Percentiles rank a stretch among this genome's conserved stretches.
These are phyloP conservation scores for Leptobrachium ailaonicum DNA, from an alignment of 2,113 vertebrate species.

Conservation along the genomic window DNA sequence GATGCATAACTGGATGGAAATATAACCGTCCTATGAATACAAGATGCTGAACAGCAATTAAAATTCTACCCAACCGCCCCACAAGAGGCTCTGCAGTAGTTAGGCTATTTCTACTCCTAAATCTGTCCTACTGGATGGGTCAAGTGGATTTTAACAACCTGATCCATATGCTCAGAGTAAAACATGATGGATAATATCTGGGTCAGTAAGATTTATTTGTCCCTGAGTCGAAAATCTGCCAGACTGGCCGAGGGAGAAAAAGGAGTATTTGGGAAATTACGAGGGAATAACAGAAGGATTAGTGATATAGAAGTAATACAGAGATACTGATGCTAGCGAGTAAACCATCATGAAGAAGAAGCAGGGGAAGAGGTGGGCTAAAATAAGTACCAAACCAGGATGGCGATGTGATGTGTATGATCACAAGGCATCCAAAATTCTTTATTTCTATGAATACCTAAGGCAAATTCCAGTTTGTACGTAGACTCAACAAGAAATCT, in stretches of 20 bases:
- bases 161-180: neutral
- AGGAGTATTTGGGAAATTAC: neutral
- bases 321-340: neutral
- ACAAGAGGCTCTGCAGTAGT: neutral
- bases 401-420: too few relatives aligned
- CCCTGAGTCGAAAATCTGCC: neutral
- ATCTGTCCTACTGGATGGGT: neutral
- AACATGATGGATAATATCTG: neutral
- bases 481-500: too few relatives aligned
- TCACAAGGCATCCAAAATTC: too few relatives aligned
- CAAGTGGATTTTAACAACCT: neutral
- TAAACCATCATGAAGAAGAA: neutral
- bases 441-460: too few relatives aligned
- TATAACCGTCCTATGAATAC: neutral
- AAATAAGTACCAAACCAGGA: too few relatives aligned
- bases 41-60: neutral
- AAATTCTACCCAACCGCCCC: neutral
- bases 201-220: conserved; percentile 1
- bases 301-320: neutral
- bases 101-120: neutral
- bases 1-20: neutral
- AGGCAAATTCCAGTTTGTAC: too few relatives aligned
- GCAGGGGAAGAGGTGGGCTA: neutral
- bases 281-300: neutral
- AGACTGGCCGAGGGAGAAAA: neutral